Conservation (phyloP, 2,797 vertebrate species). For the Eulemur coronatus region DNA sequence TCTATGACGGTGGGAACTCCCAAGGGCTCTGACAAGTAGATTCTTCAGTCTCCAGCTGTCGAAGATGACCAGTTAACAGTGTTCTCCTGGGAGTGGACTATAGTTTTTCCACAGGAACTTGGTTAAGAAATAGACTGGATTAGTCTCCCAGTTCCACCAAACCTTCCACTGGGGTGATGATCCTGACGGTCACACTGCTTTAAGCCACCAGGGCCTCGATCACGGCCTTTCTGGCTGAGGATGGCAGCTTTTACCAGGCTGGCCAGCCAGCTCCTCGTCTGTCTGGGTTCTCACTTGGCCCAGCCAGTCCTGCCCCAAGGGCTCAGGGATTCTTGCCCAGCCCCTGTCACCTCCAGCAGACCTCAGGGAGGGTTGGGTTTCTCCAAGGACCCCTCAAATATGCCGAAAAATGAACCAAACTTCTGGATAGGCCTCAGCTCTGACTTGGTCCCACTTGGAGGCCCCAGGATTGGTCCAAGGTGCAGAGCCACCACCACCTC, state of each 20-base stretch:
- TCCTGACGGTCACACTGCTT: neutral
- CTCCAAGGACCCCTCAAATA: conserved; percentile 53
- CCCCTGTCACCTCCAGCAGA: conserved; percentile 66
- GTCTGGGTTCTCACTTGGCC: neutral
- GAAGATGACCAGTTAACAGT: neutral
- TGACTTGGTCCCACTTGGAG: conserved; percentile 7
- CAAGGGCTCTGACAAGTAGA: conserved; percentile 60
- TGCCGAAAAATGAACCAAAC: conserved; percentile 38
- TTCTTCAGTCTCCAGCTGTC: neutral
- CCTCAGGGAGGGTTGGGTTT: conserved; percentile 71
- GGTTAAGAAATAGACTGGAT: neutral
- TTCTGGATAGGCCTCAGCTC: conserved; percentile 21
- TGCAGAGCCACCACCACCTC: conserved; percentile 44
- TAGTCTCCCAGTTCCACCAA: neutral
- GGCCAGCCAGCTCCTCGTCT: neutral
- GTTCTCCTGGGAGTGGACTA: neutral
- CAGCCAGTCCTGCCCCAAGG: conserved; percentile 36
- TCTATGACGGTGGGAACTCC: conserved; percentile 77
- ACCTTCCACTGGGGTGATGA: neutral
- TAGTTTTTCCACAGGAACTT: conserved; percentile 20
- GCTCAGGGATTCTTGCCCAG: conserved; percentile 66
- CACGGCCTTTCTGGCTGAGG: neutral
- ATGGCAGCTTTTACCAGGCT: neutral
- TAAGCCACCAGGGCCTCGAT: neutral
- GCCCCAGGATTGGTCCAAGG: conserved; percentile 18